These are phyloP conservation scores for Chaenodraco wilsoni DNA, from an alignment of 2,797 vertebrate genomes.

Conservation along the genomic window DNA sequence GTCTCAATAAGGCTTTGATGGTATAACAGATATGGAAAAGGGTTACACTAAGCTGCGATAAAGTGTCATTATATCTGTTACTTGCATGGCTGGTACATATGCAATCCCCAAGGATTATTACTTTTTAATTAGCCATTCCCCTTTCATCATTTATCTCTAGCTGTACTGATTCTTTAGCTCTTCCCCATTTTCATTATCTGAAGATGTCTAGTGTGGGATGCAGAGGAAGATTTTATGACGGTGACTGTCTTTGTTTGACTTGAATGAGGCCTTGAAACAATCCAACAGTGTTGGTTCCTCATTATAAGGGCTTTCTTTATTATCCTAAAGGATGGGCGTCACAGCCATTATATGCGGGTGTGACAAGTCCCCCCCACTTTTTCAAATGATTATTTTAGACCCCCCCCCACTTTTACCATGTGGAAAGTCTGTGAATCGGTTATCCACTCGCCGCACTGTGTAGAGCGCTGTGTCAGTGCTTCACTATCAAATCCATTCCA, in stretches of 20 bases:
- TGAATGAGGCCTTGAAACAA: not conserved
- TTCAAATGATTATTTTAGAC: no score
- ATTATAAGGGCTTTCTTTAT: constrained; percentile 5
- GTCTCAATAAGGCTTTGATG: constrained; percentile 1
- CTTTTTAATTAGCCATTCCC: constrained; percentile 7
- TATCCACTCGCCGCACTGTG: no score
- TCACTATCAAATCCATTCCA: no score
- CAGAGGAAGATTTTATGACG: not conserved
- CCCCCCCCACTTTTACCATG: no score
- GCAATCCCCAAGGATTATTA: constrained; percentile 12
- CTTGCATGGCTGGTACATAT: constrained; percentile 1
- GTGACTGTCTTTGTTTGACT: constrained; percentile 3
- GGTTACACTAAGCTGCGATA: constrained; percentile 5
- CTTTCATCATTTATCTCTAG: constrained; percentile 17
- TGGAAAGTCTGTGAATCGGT: no score
- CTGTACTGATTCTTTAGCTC: constrained; percentile 6
- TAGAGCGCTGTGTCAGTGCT: no score
- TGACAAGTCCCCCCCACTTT: no score
- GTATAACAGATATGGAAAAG: constrained; percentile 12
- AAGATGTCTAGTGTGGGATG: not conserved
- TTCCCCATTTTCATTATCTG: constrained; percentile 9
- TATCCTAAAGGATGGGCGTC: not conserved
- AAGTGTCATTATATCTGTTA: not conserved
- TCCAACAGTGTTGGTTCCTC: not conserved
- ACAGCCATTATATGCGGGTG: no score